phyloP scores from a whole-genome alignment of 2,888 invertebrate species.

The Protonemura montana region DNA sequence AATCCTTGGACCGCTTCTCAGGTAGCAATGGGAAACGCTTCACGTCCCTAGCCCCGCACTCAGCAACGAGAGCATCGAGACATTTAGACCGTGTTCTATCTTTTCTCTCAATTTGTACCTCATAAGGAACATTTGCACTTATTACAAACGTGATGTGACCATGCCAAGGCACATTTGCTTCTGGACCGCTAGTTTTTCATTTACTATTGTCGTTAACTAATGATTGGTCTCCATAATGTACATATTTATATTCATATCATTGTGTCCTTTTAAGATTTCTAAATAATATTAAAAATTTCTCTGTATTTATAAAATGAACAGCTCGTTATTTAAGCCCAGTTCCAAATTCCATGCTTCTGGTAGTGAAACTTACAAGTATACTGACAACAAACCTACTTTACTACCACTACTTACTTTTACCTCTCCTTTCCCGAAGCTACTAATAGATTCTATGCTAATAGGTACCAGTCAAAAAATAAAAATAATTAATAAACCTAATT shows the following conservation, averaged over 20 bases:
- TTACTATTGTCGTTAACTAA: conserved; percentile 55
- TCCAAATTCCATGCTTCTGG: too few relatives aligned
- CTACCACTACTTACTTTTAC: too few relatives aligned
- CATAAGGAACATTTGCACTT: neutral
- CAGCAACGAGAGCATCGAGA: neutral
- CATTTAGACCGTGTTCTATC: neutral
- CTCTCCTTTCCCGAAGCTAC: too few relatives aligned
- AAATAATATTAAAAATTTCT: conserved; percentile 52
- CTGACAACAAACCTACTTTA: too few relatives aligned
- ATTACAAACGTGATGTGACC: conserved; percentile 15
- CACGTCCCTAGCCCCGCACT: neutral
- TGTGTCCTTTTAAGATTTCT: conserved; percentile 59
- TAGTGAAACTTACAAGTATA: too few relatives aligned
- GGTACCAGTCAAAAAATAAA: too few relatives aligned
- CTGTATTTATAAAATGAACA: conserved; percentile 49
- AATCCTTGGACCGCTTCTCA: neutral
- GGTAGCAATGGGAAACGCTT: neutral
- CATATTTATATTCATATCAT: conserved; percentile 74
- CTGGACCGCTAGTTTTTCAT: conserved; percentile 46
- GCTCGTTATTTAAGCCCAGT: too few relatives aligned
- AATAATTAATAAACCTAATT: too few relatives aligned
- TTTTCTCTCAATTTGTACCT: conserved; percentile 8
- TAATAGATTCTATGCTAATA: too few relatives aligned
- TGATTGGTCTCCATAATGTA: conserved; percentile 65
- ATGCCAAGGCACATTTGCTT: conserved; percentile 44